Percentiles rank a stretch among this genome's conserved stretches.
phyloP scores from a whole-genome alignment of 2,113 vertebrate species.

The Gallinago jamesoni region DNA sequence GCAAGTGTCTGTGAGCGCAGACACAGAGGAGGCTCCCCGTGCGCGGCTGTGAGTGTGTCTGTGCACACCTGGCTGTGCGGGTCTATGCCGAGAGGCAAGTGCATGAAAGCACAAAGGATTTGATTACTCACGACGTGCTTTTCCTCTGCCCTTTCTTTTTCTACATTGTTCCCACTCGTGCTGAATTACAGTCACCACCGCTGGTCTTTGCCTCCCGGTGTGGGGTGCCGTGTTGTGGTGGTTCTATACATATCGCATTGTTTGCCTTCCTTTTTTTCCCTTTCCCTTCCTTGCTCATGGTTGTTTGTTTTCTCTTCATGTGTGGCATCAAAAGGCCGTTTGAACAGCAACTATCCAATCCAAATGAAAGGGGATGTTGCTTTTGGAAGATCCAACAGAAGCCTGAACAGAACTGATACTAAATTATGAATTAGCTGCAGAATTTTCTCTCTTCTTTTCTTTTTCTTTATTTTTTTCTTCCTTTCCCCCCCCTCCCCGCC shows the following conservation, averaged over 20 bases:
- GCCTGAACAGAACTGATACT: not conserved
- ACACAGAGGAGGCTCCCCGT: not conserved
- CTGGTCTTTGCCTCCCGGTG: not conserved
- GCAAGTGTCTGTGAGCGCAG: fast-evolving
- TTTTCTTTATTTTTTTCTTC: not conserved
- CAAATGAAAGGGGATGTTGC: not conserved
- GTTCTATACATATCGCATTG: not conserved
- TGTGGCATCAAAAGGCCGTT: constrained; percentile 13
- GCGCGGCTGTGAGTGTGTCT: not conserved
- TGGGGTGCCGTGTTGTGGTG: not conserved
- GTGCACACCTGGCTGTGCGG: not conserved
- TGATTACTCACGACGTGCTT: not conserved
- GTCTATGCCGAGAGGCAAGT: not conserved
- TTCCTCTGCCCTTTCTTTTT: not conserved
- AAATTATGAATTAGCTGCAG: constrained; percentile 31
- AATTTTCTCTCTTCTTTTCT: not conserved
- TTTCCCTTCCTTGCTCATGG: not conserved
- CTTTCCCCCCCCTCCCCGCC: no score
- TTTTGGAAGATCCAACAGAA: constrained; percentile 17
- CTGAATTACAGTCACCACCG: not conserved
- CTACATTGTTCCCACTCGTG: not conserved
- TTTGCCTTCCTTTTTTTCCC: not conserved
- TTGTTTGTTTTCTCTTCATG: constrained; percentile 18
- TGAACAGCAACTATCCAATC: constrained; percentile 9
- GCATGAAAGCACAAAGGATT: not conserved